Base-by-base conservation (phyloP, 2,797 vertebrate species). In the Thripadectes ignobilis region DNA sequence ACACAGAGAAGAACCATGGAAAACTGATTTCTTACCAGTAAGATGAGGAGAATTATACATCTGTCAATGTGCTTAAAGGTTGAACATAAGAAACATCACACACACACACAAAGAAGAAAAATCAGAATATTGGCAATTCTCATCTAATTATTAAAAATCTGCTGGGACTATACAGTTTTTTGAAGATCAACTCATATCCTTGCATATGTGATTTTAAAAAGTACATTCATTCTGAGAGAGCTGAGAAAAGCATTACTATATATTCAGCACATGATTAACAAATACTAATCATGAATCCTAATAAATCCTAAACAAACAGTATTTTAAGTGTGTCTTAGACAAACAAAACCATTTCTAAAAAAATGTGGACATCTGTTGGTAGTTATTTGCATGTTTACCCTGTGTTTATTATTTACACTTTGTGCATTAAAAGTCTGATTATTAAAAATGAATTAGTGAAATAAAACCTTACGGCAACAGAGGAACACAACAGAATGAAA, bases 381-480 rank as follows among this genome's bases (percentile, higher is more conserved):
- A 59, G 16, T 17, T 77, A 24, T 68, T 72, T 85, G 21, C 8
- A 16, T 63, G 39, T 73, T 91, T 88, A 32, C 2, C 3, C 11
- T 16, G 5, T 81, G 54, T 62, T 75, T 74, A n/a, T 34, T 89
- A 49, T 77, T 91, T 92, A 65, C 30, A 63, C 73, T 91, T 71
- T 66, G 8, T 30, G 12, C n/a, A 29, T 72, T 71, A 74, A 77
- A 52, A 80, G 29, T 26, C 14, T 48, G 62, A 30, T 79, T 89
- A 55, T 84, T 83, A 72, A 81, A 93, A 92, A 72, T 22, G 1
- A 58, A 55, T 69, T 89, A 45, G 24, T 76, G n/a, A 76, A 79
- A 82, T 21, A 14, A 58, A 92, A 65, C 14, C 41, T 94, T 91
- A 54, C 75, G 72, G 27, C 30, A 75, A 65, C 10, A 71, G 55